Evolutionary conservation across 1,140 invertebrate genomes (phyloP), one percentile per base, ranked within the genome.

Genomic region (Camponotus pennsylvanicus): DNA sequence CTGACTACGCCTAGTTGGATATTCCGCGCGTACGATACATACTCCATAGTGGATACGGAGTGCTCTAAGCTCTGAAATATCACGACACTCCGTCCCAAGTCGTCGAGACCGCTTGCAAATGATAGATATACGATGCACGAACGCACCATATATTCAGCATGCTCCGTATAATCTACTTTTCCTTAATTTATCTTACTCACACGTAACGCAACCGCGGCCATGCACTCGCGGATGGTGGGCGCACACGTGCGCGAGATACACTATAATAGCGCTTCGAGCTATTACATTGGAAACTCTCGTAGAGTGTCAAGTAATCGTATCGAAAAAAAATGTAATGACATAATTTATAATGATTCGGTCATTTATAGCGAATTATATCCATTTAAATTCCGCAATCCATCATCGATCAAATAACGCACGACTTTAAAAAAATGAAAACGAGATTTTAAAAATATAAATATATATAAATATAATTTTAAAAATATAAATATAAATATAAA

Each of bases 61-160:
- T 52, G 49, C 69, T 75, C n/a, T 42, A 59, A 73, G 67, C 67
- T 61, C 55, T 73, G 55, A 83, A 83, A 75, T 83, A 83, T 83
- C 69, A 73, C 55, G 69, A 67, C 69, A 21, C 49, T 52, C 15
- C 1, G 15, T 52, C 49, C 79, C 69, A 49, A 83, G 79, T 83
- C 67, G 79, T 57, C 40, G 69, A 32, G 55, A 61, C 59, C 79
- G 67, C 40, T 83, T 83, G 79, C 79, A 59, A 83, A 83, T 83
- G 79, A 83, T 83, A 73, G 79, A 83, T 83, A 83, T 83, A 83
- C 79, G 40, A 83, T 75, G 79, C 79, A 83, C 69, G 79, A 83
- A 83, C 69, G 69, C 69, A 75, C 69, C 79, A 61, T 83, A 75
- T 83, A 83, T 75, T 27, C 63, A 61, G 55, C 55, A 18, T 75